Evolutionary conservation across 1,140 invertebrate genomes (phyloP).

Genomic region (Drosophila nebulosa): DNA sequence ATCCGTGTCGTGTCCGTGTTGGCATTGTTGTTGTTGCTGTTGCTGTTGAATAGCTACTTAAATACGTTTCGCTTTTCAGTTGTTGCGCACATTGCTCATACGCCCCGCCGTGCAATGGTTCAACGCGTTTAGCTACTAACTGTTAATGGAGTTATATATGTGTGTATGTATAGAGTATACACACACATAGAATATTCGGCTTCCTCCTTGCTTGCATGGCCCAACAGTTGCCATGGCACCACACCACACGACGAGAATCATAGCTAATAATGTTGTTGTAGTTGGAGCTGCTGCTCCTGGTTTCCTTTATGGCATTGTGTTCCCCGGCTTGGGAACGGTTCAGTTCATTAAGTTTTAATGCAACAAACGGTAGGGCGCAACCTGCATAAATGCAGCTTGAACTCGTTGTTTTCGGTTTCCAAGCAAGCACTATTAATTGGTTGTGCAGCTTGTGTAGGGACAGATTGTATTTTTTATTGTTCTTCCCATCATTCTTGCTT

Average conservation of each 20-base stretch:
- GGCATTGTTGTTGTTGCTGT: conserved; percentile 19
- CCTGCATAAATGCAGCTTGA: not conserved
- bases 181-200: conserved; percentile 22
- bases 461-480: not conserved
- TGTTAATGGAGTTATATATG: conserved; percentile 46
- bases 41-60: conserved; percentile 72
- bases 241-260: conserved; percentile 26
- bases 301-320: not conserved
- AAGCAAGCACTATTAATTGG: not conserved
- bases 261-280: conserved; percentile 45
- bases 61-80: conserved; percentile 48
- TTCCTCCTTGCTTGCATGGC: conserved; percentile 4
- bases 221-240: conserved; percentile 31
- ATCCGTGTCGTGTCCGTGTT: not conserved
- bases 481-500: not conserved
- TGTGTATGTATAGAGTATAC: not conserved
- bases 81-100: conserved; percentile 63
- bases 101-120: conserved; percentile 45
- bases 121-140: conserved; percentile 40
- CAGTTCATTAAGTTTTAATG: conserved; percentile 46
- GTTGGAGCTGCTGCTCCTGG: conserved; percentile 2
- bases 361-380: not conserved
- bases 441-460: not conserved
- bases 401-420: not conserved
- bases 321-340: conserved; percentile 19